Base-by-base conservation (phyloP, 2,888 invertebrate species). In the Drosophila nr. medialis region DNA sequence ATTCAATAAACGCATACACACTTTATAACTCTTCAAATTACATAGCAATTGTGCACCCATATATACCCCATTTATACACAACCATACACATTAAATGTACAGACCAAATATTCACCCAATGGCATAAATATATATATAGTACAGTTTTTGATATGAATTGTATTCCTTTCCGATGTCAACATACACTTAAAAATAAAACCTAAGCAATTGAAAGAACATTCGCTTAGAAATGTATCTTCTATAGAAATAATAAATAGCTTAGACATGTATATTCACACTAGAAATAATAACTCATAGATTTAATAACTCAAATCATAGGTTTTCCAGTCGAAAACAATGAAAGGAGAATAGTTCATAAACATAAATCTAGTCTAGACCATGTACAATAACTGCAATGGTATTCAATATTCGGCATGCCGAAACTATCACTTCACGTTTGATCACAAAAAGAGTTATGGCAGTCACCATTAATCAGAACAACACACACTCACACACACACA, bases 31-130 rank as follows among this genome's bases (percentile, higher is more conserved):
- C 36, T 61, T 36, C 49, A 40, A 56, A 30, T 54, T 40, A 30
- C 56, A 76, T 40, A 72, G 32, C 51, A 67, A 66, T 54, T 60
- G 49, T 62, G 58, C 73, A 67, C 75, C 75, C 56, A 65, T 27
- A 15, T 34, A 50, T 34, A 45, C n/a, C 27, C 50, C 30, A 36
- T 40, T 56, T 24, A 34, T 15, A 48, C 36, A 36, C 63, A 62
- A 18, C 11, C 13, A 27, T n/a, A 60, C 32, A 32, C 45, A 45
- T 42, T 54, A 38, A 30, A 58, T 58, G 29, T 36, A 30, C 24
- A 56, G 32, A 54, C 10, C 5, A 21, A 24, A 10, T 30, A 40
- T n/a, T 13, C 30, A 34, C n/a, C 27, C 2, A 49, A 64, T 21
- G 48, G 24, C 48, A 34, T 27, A 64, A n/a, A 4, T 42, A 59